These are phyloP conservation scores for Diorhabda elongata DNA, from an alignment of 1,140 invertebrate species.

Conservation along the genomic window DNA sequence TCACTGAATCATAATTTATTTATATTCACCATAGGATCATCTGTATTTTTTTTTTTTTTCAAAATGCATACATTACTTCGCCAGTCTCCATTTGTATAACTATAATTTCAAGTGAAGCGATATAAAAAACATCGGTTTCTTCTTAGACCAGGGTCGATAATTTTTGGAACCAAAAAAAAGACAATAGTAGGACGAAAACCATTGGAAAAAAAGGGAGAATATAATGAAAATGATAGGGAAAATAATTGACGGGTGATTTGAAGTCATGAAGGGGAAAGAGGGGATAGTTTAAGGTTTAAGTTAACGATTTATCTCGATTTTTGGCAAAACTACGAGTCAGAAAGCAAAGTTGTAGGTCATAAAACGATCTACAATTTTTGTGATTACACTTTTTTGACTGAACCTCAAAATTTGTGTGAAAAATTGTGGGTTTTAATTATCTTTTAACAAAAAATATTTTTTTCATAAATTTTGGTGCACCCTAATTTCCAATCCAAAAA, in stretches of 20 bases:
- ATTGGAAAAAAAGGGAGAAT: background rate
- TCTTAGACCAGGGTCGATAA: conserved; percentile 7
- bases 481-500: too few relatives aligned
- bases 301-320: background rate
- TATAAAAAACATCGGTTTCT: too few relatives aligned
- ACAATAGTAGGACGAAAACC: background rate
- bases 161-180: background rate
- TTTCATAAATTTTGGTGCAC: too few relatives aligned
- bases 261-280: background rate
- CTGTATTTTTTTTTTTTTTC: too few relatives aligned
- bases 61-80: too few relatives aligned
- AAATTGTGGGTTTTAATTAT: background rate
- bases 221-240: background rate
- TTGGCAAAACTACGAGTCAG: background rate
- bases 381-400: conserved; percentile 7
- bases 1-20: too few relatives aligned
- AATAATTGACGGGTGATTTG: conserved; percentile 8
- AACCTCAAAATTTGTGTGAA: conserved; percentile 5
- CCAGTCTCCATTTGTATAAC: too few relatives aligned
- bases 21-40: too few relatives aligned
- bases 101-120: too few relatives aligned
- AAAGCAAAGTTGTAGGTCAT: background rate
- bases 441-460: too few relatives aligned
- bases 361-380: conserved; percentile 8
- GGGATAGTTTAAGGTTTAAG: background rate